Evolutionary conservation across 2,797 vertebrate species (phyloP), one percentile per base, ranked within the genome.

Genomic region (Peromyscus nudipes): DNA sequence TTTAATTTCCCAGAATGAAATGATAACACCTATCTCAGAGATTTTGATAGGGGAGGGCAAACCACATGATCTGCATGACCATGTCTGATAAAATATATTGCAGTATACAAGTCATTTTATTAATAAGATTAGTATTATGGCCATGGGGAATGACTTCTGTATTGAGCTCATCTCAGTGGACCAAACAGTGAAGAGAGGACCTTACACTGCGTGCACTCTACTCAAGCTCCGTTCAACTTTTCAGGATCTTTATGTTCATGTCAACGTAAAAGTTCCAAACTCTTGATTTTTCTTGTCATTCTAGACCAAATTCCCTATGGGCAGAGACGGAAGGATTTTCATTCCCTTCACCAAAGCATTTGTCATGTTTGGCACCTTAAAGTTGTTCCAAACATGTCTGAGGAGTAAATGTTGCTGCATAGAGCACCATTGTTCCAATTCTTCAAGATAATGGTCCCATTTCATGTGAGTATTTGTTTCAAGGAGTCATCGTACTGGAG

Each of bases 1-100:
- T 92, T 82, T 16, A 86, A 76, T 49, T 83, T 89, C 46, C 37
- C 43, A 71, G 76, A 80, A 37, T 65, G 12, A 97, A 91, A 89
- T 57, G 49, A 6, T 62, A 71, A 71, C 19, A 60, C 19, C 19
- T 23, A 55, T 14, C 34, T 73, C 55, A 87, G 69, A 65, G 10
- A 65, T 21, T 73, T 6, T 6, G 52, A 0, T 43, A 6, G 0
- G 6, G 71, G 6, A 75, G 19, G 5, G 12, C 0, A 80, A 93
- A 52, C 12, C 46, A 23, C 21, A 34, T 34, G 40, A 82, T 80
- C 55, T 13, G 11, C 0, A 27, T 5, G 1, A 52, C 2, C 40
- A 14, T 49, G 0, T 88, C 34, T 13, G 12, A n/a, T 69, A 43
- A 67, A 89, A 69, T 9, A n/a, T 79, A 5, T 3, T 73, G 31